Conservation (phyloP, 2,888 invertebrate genomes). For the Lissocephala sabroskyi region DNA sequence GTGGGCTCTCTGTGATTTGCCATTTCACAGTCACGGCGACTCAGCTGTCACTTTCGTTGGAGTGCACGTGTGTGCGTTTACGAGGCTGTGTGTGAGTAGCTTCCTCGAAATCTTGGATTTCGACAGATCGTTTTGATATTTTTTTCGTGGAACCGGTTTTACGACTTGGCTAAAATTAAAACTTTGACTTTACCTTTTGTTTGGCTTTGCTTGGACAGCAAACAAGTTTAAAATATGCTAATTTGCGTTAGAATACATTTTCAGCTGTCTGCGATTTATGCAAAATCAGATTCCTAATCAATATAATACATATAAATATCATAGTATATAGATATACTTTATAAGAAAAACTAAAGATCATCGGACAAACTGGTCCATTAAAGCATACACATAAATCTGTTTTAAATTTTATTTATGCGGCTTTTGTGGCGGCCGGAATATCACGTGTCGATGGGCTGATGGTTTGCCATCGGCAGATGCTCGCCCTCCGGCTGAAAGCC, state of each 20-base stretch:
- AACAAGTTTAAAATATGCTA: conserved; percentile 29
- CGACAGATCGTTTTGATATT: neutral
- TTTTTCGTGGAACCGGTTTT: neutral
- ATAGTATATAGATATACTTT: neutral
- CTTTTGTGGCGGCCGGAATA: too few species aligned
- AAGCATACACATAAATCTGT: neutral
- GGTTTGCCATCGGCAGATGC: conserved; percentile 51
- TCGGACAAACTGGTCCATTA: too few species aligned
- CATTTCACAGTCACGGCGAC: too few species aligned
- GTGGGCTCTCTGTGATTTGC: too few species aligned
- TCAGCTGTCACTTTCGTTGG: too few species aligned
- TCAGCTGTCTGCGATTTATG: conserved; percentile 33
- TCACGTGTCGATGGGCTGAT: neutral
- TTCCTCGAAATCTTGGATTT: conserved; percentile 2
- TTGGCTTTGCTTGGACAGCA: neutral
- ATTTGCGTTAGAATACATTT: conserved; percentile 38
- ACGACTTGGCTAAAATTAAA: neutral
- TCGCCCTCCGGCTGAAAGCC: conserved; percentile 74
- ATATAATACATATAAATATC: too few species aligned
- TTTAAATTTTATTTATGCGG: too few species aligned
- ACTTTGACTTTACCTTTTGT: neutral
- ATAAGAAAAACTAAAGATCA: neutral
- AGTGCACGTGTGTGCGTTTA: too few species aligned
- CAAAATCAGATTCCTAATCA: neutral
- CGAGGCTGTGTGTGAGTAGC: neutral